Conservation (phyloP, 1,140 invertebrate genomes). For the Batillaria attramentaria region DNA sequence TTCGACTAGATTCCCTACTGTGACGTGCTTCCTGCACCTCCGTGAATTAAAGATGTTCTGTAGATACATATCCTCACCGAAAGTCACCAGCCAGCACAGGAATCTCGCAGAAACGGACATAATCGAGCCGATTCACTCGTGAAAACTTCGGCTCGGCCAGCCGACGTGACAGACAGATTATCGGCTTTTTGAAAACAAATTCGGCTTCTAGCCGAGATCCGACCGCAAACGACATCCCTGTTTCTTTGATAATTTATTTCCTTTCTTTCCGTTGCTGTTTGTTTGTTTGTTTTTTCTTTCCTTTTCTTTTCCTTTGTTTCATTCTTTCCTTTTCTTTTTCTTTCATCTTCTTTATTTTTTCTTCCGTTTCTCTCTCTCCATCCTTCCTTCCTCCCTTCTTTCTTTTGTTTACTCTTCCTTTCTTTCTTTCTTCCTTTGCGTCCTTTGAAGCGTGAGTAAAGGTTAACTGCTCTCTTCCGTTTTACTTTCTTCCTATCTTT, state of each 20-base stretch:
- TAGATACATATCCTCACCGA: too few relatives aligned
- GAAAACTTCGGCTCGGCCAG: too few relatives aligned
- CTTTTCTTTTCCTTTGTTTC: neutral
- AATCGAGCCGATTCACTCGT: too few relatives aligned
- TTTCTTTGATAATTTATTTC: neutral
- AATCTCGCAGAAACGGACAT: too few relatives aligned
- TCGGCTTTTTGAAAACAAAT: too few relatives aligned
- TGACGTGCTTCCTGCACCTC: too few relatives aligned
- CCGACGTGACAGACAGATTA: too few relatives aligned
- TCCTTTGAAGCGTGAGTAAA: neutral
- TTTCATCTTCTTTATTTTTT: neutral
- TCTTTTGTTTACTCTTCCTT: neutral
- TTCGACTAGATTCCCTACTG: too few relatives aligned
- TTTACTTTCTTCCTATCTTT: neutral
- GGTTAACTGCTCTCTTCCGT: neutral
- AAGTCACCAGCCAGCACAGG: too few relatives aligned
- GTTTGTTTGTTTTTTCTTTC: neutral
- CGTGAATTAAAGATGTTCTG: too few relatives aligned
- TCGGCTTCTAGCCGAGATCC: too few relatives aligned
- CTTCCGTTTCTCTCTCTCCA: neutral
- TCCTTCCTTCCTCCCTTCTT: neutral
- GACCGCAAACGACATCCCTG: too few relatives aligned
- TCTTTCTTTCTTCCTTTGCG: neutral
- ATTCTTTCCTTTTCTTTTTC: neutral
- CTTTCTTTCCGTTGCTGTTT: neutral